Conservation (phyloP, 2,113 vertebrate genomes). For the Cryptomyrus ogoouensis region DNA sequence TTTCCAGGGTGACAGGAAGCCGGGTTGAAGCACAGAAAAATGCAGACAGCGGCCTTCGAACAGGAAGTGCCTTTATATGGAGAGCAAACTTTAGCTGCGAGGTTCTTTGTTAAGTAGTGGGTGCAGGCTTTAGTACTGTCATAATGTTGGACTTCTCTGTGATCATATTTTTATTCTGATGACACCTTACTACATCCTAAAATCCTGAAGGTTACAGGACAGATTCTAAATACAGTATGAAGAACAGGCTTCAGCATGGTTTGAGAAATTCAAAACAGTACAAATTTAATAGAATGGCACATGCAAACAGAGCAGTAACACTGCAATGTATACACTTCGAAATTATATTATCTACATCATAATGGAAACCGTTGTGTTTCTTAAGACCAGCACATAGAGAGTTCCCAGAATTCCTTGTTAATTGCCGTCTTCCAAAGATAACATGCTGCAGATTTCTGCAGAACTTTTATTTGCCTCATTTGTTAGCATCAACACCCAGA, state of each 20-base stretch:
- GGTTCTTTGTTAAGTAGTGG: not conserved
- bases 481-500: not conserved
- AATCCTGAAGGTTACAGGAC: not conserved
- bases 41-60: constrained; percentile 19
- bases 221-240: constrained; percentile 25
- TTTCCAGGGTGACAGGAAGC: constrained; percentile 38
- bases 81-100: constrained; percentile 37
- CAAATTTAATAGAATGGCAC: not conserved
- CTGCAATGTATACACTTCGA: not conserved
- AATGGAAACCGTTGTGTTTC: not conserved
- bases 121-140: not conserved
- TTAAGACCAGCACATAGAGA: not conserved
- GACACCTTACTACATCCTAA: not conserved
- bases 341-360: not conserved
- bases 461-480: not conserved
- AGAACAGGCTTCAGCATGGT: not conserved
- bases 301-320: not conserved
- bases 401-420: not conserved
- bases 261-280: not conserved
- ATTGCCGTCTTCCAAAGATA: not conserved
- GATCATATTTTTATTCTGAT: not conserved
- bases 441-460: not conserved
- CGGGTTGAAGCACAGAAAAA: constrained; percentile 22
- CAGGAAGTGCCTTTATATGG: constrained; percentile 45
- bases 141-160: not conserved